Evolutionary conservation across 2,113 vertebrate genomes (phyloP), one percentile per base, ranked within the genome.

Genomic region (Lucifuga dentata): DNA sequence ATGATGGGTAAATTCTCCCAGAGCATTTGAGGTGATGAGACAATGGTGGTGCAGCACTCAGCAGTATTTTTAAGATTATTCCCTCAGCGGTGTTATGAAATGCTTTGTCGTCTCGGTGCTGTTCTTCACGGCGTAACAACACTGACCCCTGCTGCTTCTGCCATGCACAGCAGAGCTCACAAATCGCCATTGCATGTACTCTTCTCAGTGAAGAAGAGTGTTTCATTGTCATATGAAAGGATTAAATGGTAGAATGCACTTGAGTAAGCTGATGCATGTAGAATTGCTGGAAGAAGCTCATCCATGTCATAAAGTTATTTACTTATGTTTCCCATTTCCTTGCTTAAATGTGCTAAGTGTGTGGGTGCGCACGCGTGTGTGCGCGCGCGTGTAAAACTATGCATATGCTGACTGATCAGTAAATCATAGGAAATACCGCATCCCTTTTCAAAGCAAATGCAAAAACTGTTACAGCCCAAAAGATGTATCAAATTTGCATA

Each of bases 51-150:
- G 62, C 70, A 80, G 59, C 81, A 73, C 73, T 85, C 85, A 81
- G 85, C 85, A 80, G 65, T 83, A 75, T 87, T 86, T 84, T 76
- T 75, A 80, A 81, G 78, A 88, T 77, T 11, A 68, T 79, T 68
- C 71, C 53, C 29, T 49, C 20, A 5, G 55, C 52, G 59, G 39
- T 63, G 68, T 82, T 80, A 73, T 74, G 78, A 87, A 83, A 84
- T 66, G 52, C 43, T 41, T 19, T 51, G 68, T 58, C 73, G 58
- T 8, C 15, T 58, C 36, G 57, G 21, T n/a, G 7, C 56, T 1
- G 29, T 12, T 16, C 8, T 11, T 1, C 12, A 0, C 10, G 21
- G 26, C 80, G 81, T 51, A 29, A 12, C 74, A 60, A 84, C 69
- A 89, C 50, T 90, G 87, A 56, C 80, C 85, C 80, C 89, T 84